These are phyloP conservation scores for Himalopsyche anomala DNA, from an alignment of 2,888 invertebrate genomes.

Conservation along the genomic window DNA sequence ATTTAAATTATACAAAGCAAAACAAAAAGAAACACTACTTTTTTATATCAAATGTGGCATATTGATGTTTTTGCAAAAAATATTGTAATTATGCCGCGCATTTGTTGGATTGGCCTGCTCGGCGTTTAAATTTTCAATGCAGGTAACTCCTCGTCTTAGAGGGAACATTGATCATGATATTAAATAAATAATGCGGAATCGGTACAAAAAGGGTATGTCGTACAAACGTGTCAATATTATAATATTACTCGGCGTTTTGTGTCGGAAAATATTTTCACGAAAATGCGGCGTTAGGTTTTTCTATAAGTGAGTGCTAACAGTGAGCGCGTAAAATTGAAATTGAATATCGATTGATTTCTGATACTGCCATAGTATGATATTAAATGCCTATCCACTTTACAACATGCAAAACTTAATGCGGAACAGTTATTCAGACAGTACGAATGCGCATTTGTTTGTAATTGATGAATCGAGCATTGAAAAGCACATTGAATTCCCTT, in stretches of 20 bases:
- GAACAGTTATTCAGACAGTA: background rate
- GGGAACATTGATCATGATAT: no score
- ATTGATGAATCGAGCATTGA: background rate
- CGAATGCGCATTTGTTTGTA: background rate
- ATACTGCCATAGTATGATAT: background rate
- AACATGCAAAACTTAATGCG: background rate
- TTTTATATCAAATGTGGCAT: no score
- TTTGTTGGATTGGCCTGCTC: no score
- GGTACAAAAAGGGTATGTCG: no score
- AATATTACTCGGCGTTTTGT: background rate
- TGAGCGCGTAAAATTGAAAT: constrained; percentile 18
- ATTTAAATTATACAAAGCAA: no score
- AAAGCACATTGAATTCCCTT: background rate
- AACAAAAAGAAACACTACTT: no score
- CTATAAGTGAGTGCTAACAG: background rate
- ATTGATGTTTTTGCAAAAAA: no score
- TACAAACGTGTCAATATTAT: background rate
- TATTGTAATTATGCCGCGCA: no score
- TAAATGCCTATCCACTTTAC: background rate
- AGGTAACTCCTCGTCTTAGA: no score
- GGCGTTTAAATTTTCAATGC: no score
- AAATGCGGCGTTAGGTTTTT: background rate
- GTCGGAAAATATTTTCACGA: background rate
- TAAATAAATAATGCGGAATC: no score
- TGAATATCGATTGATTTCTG: constrained; percentile 24